phyloP scores from a whole-genome alignment of 2,888 invertebrate species.

The Plagodis pulveraria region DNA sequence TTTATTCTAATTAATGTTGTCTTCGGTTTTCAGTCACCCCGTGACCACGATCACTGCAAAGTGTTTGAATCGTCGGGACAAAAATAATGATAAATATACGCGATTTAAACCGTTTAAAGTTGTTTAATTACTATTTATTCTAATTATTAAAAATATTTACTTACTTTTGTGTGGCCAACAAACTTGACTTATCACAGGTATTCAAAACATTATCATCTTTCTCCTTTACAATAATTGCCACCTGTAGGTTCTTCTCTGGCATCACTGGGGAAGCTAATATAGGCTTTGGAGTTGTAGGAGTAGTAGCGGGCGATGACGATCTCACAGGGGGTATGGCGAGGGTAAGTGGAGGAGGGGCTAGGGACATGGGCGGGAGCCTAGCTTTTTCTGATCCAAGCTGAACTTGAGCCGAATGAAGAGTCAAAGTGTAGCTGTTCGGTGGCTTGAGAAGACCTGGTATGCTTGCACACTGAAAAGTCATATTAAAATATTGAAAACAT shows the following conservation, averaged over 20 bases:
- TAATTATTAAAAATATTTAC: constrained; percentile 20
- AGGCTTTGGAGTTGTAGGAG: constrained; percentile 68
- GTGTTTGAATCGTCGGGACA: no score
- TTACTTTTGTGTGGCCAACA: constrained; percentile 80
- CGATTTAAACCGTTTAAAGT: no score
- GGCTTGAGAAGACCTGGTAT: constrained; percentile 89
- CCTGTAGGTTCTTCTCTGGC: constrained; percentile 75
- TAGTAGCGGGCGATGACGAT: constrained; percentile 60
- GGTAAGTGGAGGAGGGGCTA: constrained; percentile 43
- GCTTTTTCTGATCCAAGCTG: constrained; percentile 75
- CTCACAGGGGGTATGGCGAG: constrained; percentile 68
- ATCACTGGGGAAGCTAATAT: constrained; percentile 64
- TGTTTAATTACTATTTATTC: no score
- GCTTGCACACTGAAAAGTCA: constrained; percentile 79
- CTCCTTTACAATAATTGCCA: constrained; percentile 71
- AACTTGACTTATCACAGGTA: constrained; percentile 76
- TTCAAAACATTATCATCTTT: constrained; percentile 76
- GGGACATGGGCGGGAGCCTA: constrained; percentile 67
- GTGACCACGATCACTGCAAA: no score
- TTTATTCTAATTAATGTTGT: no score
- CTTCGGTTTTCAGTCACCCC: no score
- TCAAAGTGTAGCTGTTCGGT: constrained; percentile 84
- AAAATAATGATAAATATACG: no score
- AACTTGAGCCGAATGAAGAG: constrained; percentile 73
- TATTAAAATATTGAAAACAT: no score